phyloP scores from a whole-genome alignment of 2,888 invertebrate genomes.

The Volucella inanis region DNA sequence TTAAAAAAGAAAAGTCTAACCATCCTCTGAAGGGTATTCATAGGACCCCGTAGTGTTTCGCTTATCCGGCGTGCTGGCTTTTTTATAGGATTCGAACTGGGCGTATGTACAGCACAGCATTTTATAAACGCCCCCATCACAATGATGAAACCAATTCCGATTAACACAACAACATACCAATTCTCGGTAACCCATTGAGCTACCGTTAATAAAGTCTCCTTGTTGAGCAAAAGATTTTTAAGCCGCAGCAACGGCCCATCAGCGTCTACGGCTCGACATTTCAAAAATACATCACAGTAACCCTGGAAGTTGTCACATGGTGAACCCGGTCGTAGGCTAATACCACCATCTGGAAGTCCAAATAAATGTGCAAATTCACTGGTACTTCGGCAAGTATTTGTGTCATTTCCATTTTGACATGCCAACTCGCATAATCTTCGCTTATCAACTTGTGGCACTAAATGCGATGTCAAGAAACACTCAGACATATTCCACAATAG shows the following conservation, averaged over 20 bases:
- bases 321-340: conserved; percentile 95
- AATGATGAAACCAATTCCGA: conserved; percentile 95
- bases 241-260: conserved; percentile 98
- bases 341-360: conserved; percentile 90
- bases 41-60: conserved; percentile 94
- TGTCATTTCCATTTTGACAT: conserved; percentile 93
- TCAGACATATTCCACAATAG: conserved; percentile 96
- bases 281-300: conserved; percentile 99
- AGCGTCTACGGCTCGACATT: conserved; percentile 99
- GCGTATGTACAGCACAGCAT: conserved; percentile 99
- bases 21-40: conserved; percentile 95
- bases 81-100: conserved; percentile 98
- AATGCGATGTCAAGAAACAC: conserved; percentile 94
- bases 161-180: conserved; percentile 97
- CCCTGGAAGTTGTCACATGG: conserved; percentile 99
- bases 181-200: conserved; percentile 97
- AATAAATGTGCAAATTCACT: conserved; percentile 91
- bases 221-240: conserved; percentile 97
- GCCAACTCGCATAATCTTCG: conserved; percentile 97
- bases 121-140: conserved; percentile 99
- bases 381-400: conserved; percentile 91
- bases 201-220: conserved; percentile 92
- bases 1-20: conserved; percentile 80
- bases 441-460: conserved; percentile 90
- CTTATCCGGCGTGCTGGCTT: conserved; percentile 96